phyloP scores from a whole-genome alignment of 2,797 vertebrate species.

The Threskiornis aethiopicus region DNA sequence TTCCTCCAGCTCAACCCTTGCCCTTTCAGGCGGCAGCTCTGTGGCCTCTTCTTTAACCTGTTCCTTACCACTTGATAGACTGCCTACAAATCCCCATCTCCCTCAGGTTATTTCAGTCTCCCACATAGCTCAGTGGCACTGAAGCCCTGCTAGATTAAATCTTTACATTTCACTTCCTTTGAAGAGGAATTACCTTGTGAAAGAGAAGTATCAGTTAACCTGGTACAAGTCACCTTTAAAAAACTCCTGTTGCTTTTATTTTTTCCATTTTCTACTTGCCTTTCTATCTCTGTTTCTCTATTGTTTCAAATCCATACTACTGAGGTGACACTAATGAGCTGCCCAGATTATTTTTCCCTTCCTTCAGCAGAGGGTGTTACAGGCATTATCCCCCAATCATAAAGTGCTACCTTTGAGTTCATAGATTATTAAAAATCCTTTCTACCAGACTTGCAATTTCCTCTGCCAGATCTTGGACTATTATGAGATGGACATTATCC shows the following conservation, averaged over 20 bases:
- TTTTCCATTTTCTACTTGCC: neutral
- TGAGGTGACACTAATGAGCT: neutral
- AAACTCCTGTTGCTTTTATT: neutral
- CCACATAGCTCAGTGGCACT: neutral
- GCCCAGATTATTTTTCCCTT: neutral
- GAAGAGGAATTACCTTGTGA: neutral
- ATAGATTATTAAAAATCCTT: slow-evolving; percentile 18
- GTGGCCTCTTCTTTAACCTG: neutral
- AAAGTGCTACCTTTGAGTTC: neutral
- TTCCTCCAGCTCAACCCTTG: neutral
- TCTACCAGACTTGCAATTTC: slow-evolving; percentile 29
- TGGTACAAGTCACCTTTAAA: neutral
- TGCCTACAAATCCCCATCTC: neutral
- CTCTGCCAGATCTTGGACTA: neutral
- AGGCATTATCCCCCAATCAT: neutral
- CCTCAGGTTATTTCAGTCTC: neutral
- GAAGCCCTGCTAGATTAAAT: neutral
- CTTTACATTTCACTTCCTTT: neutral
- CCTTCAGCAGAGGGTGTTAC: neutral
- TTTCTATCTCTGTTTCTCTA: neutral
- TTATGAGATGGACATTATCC: slow-evolving; percentile 6
- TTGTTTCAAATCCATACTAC: neutral
- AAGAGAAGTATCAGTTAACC: neutral
- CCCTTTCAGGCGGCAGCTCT: neutral
- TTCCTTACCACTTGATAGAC: neutral